Evolutionary conservation across 2,888 invertebrate species (phyloP).

Genomic region (Sthenelais limicola): DNA sequence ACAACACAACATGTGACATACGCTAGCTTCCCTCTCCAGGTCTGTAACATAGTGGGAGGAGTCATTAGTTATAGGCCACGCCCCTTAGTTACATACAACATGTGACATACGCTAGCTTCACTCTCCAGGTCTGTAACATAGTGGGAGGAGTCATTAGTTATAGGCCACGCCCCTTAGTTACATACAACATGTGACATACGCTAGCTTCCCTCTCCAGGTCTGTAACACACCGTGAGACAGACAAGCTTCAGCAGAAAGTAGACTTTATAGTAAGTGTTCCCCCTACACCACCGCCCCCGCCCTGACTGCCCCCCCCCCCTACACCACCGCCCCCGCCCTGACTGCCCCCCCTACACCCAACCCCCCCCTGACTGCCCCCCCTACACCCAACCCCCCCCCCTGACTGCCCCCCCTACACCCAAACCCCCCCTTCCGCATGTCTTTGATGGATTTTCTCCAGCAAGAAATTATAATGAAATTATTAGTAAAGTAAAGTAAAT

Average conservation of each 20-base stretch:
- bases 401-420: neutral
- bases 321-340: neutral
- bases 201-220: neutral
- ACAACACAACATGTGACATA: too few species aligned
- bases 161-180: neutral
- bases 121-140: too few species aligned
- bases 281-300: neutral
- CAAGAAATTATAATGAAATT: too few species aligned
- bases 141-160: neutral
- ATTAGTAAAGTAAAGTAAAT: too few species aligned
- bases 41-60: too few species aligned
- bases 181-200: neutral
- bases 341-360: neutral
- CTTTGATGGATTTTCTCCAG: too few species aligned
- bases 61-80: too few species aligned
- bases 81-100: too few species aligned
- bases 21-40: too few species aligned
- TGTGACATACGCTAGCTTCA: too few species aligned
- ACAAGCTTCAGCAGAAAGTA: neutral
- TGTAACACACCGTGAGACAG: neutral
- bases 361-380: neutral
- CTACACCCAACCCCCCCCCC: neutral
- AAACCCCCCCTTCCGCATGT: neutral
- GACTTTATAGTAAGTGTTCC: too few species aligned
- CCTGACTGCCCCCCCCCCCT: neutral